Evolutionary conservation across 2,113 vertebrate species (phyloP), one percentile per base, ranked within the genome.

Genomic region (Manacus vitellinus): DNA sequence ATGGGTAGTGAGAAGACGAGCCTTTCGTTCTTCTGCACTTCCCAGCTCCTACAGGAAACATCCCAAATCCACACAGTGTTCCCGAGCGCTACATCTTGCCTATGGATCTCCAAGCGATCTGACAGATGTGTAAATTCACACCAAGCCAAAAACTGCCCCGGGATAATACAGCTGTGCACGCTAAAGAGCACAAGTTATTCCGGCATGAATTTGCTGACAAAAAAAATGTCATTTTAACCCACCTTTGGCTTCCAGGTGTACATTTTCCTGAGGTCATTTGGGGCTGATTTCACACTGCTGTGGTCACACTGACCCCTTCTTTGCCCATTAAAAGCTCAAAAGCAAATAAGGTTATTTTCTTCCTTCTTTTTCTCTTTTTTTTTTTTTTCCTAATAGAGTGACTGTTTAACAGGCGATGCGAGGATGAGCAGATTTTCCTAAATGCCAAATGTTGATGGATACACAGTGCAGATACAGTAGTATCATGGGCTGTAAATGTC

Each of bases 371-470:
- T 4, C 16, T 1, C 7, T 4, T 18, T 5, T 30, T 8, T 3
- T 30, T 41, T 74, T 81, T 74, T 66, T 66, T 62, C 28, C 59
- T 95, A 90, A 90, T 96, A 89, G 73, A 95, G 66, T 77, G 78
- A 96, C 52, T 61, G 88, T 68, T 95, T 96, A 94, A 94, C 90
- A 96, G 88, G 88, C 94, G 20, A 95, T 41, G 83, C 54, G 4
- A 93, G 86, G 92, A 96, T 94, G 94, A 95, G 92, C 94, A 96
- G 94, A 96, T 96, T 96, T 96, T 91, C 96, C 94, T 92, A 96
- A 96, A 97, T 97, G 96, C 94, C 96, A 96, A 96, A 96, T 94
- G 94, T 85, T 96, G 92, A 93, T 91, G 96, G 92, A 96, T 97
- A 92, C 91, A 88, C 82, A 96, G 88, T 56, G 65, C 90, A 92